Base-by-base conservation (phyloP, 2,888 invertebrate genomes). In the Zaprionus obscuricornis region DNA sequence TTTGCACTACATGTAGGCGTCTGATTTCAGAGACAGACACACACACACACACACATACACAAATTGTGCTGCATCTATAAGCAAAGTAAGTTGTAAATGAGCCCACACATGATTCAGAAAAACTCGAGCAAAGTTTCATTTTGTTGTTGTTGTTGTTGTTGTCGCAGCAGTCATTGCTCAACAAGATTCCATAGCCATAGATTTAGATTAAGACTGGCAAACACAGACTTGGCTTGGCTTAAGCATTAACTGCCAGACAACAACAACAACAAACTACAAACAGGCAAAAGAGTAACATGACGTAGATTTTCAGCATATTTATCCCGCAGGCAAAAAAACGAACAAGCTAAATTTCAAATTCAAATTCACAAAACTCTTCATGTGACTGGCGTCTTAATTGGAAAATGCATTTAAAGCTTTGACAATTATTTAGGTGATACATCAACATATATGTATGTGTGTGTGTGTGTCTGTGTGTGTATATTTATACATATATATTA, bases 11-110 rank as follows among this genome's bases (percentile, higher is more conserved):
- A n/a, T 39, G 85, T 84, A 60, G 85, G 77, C 74, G 79, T 24
- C 52, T 31, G 18, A 37, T 20, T 31, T 13, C 37, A 37, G n/a
- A n/a, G n/a, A n/a, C n/a, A n/a, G n/a, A n/a, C n/a, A n/a, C n/a
- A n/a, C n/a, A n/a, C 13, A 1, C 14, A 1, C 13, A 31, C n/a
- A n/a, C 27, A 43, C 58, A 56, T 31, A 51, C 24, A 29, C 52
- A 37, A 54, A 17, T 24, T 7, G 27, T 56, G 49, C 57, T 40
- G 57, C 59, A 63, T 54, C 34, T 55, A 55, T 42, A 45, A 47
- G 50, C 59, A 55, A 78, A 85, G 79, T 85, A 75, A 79, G 85
- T 85, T 79, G 75, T 85, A 79, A 78, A 72, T 74, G 72, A 65
- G 63, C 85, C 79, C 74, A 81, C 85, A 81, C 78, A 81, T 74